A percentile compares a stretch with the other conserved stretches of the same genome.
These are phyloP conservation scores for Tachina lurida DNA, from an alignment of 2,888 invertebrate genomes.

Conservation along the genomic window DNA sequence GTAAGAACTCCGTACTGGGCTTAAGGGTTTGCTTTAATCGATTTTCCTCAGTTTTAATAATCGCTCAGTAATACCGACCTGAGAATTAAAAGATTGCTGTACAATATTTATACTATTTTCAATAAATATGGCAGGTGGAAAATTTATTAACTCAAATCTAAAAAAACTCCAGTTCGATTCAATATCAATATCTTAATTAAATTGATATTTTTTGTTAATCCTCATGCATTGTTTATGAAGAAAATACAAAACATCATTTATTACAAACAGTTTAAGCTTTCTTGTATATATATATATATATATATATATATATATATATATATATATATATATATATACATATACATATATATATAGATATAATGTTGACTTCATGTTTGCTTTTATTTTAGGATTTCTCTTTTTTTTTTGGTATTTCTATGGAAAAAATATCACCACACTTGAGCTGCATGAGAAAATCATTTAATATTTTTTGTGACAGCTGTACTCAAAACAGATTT, in stretches of 20 bases:
- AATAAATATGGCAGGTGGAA: not conserved
- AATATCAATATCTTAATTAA: too few relatives aligned
- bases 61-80: too few relatives aligned
- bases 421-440: conserved; percentile 25
- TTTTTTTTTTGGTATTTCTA: conserved; percentile 4
- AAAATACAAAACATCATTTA: conserved; percentile 27
- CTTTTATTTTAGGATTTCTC: not conserved
- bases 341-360: too few relatives aligned
- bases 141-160: not conserved
- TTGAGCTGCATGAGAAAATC: conserved; percentile 40
- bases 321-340: too few relatives aligned
- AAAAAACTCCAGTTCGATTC: not conserved
- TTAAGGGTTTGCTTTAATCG: too few relatives aligned
- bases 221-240: not conserved
- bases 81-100: too few relatives aligned
- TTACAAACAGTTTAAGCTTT: not conserved
- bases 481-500: conserved; percentile 58
- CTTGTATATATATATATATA: too few relatives aligned
- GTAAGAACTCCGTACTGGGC: too few relatives aligned
- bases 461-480: conserved; percentile 61
- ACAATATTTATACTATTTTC: too few relatives aligned
- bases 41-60: too few relatives aligned
- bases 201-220: conserved; percentile 3
- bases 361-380: conserved; percentile 15
- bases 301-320: too few relatives aligned